Evolutionary conservation across 2,888 invertebrate genomes (phyloP), one percentile per base, ranked within the genome.

Genomic region (Drosophila phalerata): DNA sequence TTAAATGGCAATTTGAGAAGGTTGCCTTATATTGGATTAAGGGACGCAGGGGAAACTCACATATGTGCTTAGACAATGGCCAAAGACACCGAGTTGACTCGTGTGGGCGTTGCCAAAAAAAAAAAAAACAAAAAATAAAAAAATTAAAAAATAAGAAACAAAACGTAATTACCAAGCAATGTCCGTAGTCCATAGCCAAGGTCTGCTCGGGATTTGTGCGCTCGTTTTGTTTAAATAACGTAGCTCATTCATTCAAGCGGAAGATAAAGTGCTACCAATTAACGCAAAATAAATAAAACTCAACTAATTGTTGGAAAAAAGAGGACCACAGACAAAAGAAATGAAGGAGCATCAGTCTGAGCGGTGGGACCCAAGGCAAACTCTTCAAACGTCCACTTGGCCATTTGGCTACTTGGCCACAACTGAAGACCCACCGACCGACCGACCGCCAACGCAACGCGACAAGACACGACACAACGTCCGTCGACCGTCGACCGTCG

Each of bases 251-350:
- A 81, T 87, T 85, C 69, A 70, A 58, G 71, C 77, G 61, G 70
- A 89, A 89, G 88, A 90, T 81, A 88, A 90, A 89, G 86, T 90
- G 87, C 88, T 85, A 84, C 84, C 88, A 90, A 90, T 90, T 90
- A 90, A 90, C 89, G 84, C 84, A 82, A 86, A 88, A 83, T 90
- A 89, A 87, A 90, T 86, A 90, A 90, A 88, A 90, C 88, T 82
- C 87, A 79, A 85, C 87, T 88, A 90, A 90, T 90, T 90, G 90
- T 89, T 89, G 75, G 75, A 78, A 84, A 73, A 75, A 77, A 71
- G 40, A 52, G 38, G 19, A 52, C 57, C 81, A 30, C 67, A 64
- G 60, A 83, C 84, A 86, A 88, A 70, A 82, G 79, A 74, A 79
- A 79, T 71, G 69, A 52, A 69, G 52, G 66, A 70, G 74, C 73